Base-by-base conservation (phyloP, 1,140 invertebrate species). In the Zelostemma sp. region DNA sequence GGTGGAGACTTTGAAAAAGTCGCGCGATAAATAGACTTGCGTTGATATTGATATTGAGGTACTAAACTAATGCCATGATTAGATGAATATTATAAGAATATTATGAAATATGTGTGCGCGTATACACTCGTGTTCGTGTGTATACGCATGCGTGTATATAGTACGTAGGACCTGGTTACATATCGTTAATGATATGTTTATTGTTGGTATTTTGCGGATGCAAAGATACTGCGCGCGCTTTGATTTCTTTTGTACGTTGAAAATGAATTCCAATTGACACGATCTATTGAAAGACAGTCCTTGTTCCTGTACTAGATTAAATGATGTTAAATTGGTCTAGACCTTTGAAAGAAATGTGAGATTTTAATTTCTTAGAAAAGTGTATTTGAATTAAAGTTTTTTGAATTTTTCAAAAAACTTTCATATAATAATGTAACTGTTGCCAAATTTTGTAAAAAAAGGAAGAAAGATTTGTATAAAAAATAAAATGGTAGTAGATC, bases 141-240 rank as follows among this genome's bases (percentile, higher is more conserved):
- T 55, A 28, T n/a, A n/a, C 49, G 38, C 56, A 60, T 58, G 58
- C 50, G 18, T 46, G 43, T 46, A 46, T 2, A 18, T 46, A 51
- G 47, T 54, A 56, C 38, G 35, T 75, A 77, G 74, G 33, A 15
- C 14, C 54, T 77, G 79, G 74, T 57, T 72, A 83, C 81, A 82
- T 82, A 83, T 82, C 80, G 80, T 80, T 80, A 77, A 77, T 19
- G 18, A 46, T 75, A 80, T 77, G 65, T 77, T 79, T 71, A 68
- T 70, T 77, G 74, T 75, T 78, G 77, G 74, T 72, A 77, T 71
- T 75, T 76, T 69, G 64, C 49, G 72, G 67, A 70, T 69, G 64
- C 71, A 65, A 71, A 77, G 71, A 63, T 76, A 64, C 68, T 64
- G 69, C 15, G 43, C 68, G 75, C 76, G 79, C 73, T 75, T 79